phyloP scores from a whole-genome alignment of 2,113 vertebrate genomes.

The Aegotheles bennettii region DNA sequence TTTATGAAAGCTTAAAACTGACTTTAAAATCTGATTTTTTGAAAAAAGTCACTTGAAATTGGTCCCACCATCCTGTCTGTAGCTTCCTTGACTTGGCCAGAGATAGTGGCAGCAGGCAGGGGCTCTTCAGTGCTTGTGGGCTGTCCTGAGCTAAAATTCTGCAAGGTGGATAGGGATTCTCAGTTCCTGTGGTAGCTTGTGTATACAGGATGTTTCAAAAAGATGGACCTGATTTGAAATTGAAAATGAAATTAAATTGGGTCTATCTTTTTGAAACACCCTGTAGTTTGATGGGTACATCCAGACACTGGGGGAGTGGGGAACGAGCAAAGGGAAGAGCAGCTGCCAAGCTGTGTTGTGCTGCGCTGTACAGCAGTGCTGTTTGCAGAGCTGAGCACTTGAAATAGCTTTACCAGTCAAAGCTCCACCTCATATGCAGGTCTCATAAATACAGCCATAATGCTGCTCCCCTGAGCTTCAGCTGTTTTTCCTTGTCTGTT shows the following conservation, averaged over 20 bases:
- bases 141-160: background rate
- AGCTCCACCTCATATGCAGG: background rate
- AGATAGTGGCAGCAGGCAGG: background rate
- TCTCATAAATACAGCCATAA: background rate
- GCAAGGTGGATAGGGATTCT: background rate
- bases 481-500: constrained; percentile 25
- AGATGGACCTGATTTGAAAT: too few species aligned
- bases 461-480: constrained; percentile 32
- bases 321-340: background rate
- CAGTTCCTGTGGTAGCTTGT: background rate
- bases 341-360: background rate
- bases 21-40: background rate
- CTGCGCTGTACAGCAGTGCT: background rate
- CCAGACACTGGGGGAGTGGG: background rate
- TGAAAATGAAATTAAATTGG: too few species aligned
- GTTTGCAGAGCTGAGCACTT: constrained; percentile 17
- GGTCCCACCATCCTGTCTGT: background rate
- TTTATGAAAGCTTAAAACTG: background rate
- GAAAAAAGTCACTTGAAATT: background rate
- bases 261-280: too few species aligned
- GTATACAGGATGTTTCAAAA: too few species aligned
- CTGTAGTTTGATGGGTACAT: background rate
- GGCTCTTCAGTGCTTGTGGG: background rate
- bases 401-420: background rate
- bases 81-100: background rate